A percentile compares a stretch with the other conserved stretches of the same genome.
Evolutionary conservation across 2,113 vertebrate genomes (phyloP).

Genomic region (Sorex fumeus): DNA sequence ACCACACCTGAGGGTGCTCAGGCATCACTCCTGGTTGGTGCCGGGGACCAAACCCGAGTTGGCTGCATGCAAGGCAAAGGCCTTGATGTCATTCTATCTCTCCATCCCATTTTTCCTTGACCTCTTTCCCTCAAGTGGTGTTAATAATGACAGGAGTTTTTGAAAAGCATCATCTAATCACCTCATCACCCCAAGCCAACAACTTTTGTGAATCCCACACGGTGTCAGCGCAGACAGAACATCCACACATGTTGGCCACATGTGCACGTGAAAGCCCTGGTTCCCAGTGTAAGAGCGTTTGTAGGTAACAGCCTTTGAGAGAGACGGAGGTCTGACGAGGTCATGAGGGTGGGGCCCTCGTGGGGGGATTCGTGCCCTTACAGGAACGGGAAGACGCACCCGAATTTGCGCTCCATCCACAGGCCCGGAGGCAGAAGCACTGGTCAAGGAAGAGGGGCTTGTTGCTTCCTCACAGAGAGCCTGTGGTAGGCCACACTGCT

Average conservation of each 20-base stretch:
- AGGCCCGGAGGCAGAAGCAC: too few species aligned
- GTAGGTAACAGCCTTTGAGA: neutral
- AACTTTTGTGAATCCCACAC: constrained; percentile 29
- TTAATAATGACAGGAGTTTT: constrained; percentile 16
- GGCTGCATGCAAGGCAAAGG: too few species aligned
- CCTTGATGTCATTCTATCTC: too few species aligned
- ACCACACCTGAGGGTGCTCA: too few species aligned
- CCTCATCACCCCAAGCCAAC: neutral
- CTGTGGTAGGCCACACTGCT: too few species aligned
- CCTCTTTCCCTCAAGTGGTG: neutral
- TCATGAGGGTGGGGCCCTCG: neutral
- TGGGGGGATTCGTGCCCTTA: neutral
- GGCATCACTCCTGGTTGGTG: too few species aligned
- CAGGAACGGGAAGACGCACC: neutral
- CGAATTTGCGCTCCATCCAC: too few species aligned
- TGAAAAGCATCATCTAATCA: neutral
- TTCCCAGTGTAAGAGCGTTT: neutral
- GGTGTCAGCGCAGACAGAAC: neutral
- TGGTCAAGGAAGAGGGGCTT: too few species aligned
- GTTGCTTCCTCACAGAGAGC: too few species aligned
- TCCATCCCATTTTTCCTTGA: constrained; percentile 5
- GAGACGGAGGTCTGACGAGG: neutral
- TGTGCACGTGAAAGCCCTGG: neutral
- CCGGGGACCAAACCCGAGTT: too few species aligned
- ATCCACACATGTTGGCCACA: neutral